Conservation (phyloP, 2,888 invertebrate genomes). For the Ophion slaviceki region DNA sequence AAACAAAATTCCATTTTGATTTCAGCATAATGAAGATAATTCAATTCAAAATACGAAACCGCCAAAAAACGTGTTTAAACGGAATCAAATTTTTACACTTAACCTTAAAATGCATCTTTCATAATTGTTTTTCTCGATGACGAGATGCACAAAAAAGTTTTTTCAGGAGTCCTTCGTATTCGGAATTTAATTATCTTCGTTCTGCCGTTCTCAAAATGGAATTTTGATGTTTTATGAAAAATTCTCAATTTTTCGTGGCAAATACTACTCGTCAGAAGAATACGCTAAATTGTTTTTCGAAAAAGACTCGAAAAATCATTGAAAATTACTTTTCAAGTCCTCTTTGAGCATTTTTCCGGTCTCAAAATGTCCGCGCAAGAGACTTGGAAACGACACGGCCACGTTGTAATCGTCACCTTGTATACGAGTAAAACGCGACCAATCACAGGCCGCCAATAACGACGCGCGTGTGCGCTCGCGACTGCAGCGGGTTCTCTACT, state of each 20-base stretch:
- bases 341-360: too few species aligned
- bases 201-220: neutral
- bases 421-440: neutral
- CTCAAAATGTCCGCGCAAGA: too few species aligned
- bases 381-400: neutral
- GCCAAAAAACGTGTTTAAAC: neutral
- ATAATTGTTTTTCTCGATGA: too few species aligned
- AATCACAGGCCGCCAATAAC: neutral
- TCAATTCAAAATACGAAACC: neutral
- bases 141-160: too few species aligned
- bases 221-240: neutral
- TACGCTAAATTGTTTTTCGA: too few species aligned
- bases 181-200: neutral
- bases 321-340: too few species aligned
- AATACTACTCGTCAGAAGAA: too few species aligned
- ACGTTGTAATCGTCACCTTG: neutral
- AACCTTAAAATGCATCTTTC: too few species aligned
- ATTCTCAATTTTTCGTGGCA: neutral
- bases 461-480: constrained; percentile 1
- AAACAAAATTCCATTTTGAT: neutral
- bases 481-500: neutral
- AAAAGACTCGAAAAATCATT: too few species aligned
- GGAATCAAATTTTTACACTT: neutral
- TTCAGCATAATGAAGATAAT: neutral
- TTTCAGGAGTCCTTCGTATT: too few species aligned